A percentile compares a stretch with the other conserved stretches of the same genome.
These are phyloP conservation scores for Eulacestoma nigropectus DNA, from an alignment of 2,113 vertebrate species.

Conservation along the genomic window DNA sequence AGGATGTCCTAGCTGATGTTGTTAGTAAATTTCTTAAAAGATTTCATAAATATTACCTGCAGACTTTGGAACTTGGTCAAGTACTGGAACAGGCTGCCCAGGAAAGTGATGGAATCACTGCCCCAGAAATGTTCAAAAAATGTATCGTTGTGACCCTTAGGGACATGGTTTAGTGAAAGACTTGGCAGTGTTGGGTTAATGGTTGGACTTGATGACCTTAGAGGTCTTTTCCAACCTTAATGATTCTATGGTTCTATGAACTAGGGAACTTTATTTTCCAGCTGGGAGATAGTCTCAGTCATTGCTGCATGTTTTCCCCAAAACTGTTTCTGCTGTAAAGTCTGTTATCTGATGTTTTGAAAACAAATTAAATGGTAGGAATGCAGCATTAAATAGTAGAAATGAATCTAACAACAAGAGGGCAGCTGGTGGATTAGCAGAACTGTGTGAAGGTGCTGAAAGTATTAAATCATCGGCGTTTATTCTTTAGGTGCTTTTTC, in stretches of 20 bases:
- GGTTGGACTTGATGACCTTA: not conserved
- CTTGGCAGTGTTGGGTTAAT: not conserved
- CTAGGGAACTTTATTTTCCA: not conserved
- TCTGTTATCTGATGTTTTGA: not conserved
- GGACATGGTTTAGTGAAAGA: not conserved
- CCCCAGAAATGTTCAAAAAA: not conserved
- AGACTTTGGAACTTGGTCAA: not conserved
- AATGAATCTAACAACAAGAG: not conserved
- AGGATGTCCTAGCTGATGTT: not conserved
- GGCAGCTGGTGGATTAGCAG: not conserved
- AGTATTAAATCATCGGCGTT: not conserved
- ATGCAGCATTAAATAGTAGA: not conserved
- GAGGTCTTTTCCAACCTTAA: not conserved
- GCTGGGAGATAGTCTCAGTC: not conserved
- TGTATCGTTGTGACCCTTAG: not conserved
- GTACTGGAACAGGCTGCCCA: not conserved
- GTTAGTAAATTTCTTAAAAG: not conserved
- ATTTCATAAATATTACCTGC: not conserved
- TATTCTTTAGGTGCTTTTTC: not conserved
- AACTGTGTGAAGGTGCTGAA: not conserved
- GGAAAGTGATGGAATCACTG: not conserved
- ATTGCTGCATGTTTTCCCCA: not conserved
- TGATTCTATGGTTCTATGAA: not conserved
- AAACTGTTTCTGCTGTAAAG: not conserved
- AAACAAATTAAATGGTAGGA: not conserved